Percentiles rank a stretch among this genome's conserved stretches.
phyloP scores from a whole-genome alignment of 2,113 vertebrate genomes.

The Scomber japonicus region DNA sequence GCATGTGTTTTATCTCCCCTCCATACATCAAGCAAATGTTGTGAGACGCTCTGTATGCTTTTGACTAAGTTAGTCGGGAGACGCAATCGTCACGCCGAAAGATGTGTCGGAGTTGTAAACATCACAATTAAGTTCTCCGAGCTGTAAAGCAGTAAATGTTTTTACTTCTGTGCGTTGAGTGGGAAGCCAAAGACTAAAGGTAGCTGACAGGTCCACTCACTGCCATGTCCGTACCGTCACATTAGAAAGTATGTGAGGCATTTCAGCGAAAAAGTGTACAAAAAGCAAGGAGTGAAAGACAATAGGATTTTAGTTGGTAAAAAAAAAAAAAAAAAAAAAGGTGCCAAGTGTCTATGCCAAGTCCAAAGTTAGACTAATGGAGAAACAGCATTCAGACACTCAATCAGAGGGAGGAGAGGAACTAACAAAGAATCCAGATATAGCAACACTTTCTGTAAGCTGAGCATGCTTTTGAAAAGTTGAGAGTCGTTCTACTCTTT shows the following conservation, averaged over 20 bases:
- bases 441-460: slow-evolving; percentile 17
- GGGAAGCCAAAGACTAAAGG: background rate
- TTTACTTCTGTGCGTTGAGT: background rate
- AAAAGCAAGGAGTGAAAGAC: background rate
- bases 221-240: background rate
- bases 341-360: slow-evolving; percentile 22
- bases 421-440: background rate
- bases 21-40: slow-evolving; percentile 71
- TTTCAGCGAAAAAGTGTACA: background rate
- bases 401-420: background rate
- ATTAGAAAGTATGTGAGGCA: background rate
- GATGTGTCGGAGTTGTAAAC: slow-evolving; percentile 39
- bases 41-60: slow-evolving; percentile 56
- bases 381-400: background rate
- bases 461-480: slow-evolving; percentile 7
- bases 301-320: slow-evolving; percentile 1
- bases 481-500: background rate
- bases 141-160: background rate
- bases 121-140: slow-evolving; percentile 40
- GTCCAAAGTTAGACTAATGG: slow-evolving; percentile 20
- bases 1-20: slow-evolving; percentile 56
- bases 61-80: slow-evolving; percentile 24
- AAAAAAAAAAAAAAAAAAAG: slow-evolving; percentile 7
- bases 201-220: background rate
- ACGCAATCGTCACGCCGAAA: background rate